Conservation (phyloP, 2,888 invertebrate species). For the Tineola bisselliella region DNA sequence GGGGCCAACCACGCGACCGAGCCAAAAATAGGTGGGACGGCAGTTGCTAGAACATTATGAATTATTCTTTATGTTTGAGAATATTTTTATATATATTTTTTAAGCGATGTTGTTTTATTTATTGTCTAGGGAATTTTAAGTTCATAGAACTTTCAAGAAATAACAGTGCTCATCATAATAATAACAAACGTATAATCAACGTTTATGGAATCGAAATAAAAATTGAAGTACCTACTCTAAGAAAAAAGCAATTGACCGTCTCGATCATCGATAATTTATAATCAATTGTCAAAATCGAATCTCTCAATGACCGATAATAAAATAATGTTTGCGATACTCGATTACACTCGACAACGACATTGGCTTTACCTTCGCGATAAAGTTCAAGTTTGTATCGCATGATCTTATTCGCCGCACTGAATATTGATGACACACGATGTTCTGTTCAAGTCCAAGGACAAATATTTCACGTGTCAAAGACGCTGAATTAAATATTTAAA, state of each 20-base stretch:
- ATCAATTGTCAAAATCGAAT: no score
- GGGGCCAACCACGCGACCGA: conserved; percentile 1
- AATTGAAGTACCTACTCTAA: no score
- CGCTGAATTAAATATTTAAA: no score
- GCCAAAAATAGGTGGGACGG: neutral
- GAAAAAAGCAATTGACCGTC: no score
- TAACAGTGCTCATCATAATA: no score
- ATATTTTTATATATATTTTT: neutral
- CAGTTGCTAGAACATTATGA: neutral
- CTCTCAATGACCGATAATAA: neutral
- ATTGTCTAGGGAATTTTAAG: no score
- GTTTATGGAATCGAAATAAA: no score
- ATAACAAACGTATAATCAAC: no score
- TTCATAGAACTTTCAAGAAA: no score
- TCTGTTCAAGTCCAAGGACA: neutral
- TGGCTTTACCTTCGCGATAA: neutral
- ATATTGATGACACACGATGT: neutral
- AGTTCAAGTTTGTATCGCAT: neutral
- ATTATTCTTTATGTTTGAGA: neutral
- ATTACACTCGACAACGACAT: neutral
- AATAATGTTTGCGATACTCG: neutral
- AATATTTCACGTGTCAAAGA: neutral
- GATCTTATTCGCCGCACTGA: neutral
- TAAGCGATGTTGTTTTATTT: no score
- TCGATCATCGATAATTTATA: no score